Conservation (phyloP, 2,113 vertebrate genomes). For the Hippoglossus stenolepis region DNA sequence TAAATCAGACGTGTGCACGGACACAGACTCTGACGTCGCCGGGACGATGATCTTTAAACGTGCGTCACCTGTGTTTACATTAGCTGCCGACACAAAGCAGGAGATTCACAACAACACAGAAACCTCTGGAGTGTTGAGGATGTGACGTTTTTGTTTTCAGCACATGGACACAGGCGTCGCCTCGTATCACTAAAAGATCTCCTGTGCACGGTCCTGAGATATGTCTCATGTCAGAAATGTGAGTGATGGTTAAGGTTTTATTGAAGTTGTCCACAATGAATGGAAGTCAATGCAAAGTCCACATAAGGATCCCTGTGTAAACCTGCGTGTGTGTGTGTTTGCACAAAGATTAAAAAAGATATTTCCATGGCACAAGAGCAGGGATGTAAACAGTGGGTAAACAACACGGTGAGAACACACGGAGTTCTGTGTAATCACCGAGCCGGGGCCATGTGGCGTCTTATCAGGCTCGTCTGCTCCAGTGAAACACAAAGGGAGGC, state of each 20-base stretch:
- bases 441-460: conserved; percentile 29
- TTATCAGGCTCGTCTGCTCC: conserved; percentile 55
- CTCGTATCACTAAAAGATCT: no score
- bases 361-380: conserved; percentile 41
- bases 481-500: conserved; percentile 34
- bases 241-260: no score
- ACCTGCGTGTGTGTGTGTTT: conserved; percentile 37
- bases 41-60: conserved; percentile 29
- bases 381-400: conserved; percentile 21
- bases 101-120: no score
- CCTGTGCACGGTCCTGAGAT: no score
- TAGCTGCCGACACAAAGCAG: neutral
- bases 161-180: no score
- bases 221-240: no score
- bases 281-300: neutral
- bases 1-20: neutral
- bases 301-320: no score
- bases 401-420: conserved; percentile 1
- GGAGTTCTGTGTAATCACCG: no score
- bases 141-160: no score
- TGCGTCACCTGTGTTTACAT: conserved; percentile 53
- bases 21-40: conserved; percentile 31
- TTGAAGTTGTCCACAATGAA: no score
- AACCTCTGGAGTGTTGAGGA: no score
- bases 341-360: neutral